Evolutionary conservation across 1,140 invertebrate species (phyloP), one percentile per base, ranked within the genome.

Genomic region (Heterodera carotae): DNA sequence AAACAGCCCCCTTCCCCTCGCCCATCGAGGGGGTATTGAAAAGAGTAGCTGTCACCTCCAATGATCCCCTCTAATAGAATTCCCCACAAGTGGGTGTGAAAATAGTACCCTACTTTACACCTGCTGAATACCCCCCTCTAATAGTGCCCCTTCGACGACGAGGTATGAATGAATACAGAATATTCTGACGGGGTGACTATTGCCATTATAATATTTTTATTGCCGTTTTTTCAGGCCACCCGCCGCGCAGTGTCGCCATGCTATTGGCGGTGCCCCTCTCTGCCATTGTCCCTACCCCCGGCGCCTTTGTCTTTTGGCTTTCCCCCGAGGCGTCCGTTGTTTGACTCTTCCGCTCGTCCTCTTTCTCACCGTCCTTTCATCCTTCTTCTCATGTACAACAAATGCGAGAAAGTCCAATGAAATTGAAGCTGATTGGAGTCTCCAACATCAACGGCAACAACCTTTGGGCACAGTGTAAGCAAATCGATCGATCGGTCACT

Each of bases 341-440:
- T 69, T 69, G 8, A 27, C 6, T 27, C 27, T 15, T 25, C 62
- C 34, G 25, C 56, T 33, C 10, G 48, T n/a, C 34, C 33, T 56
- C 31, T 33, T 25, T 2, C 53, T 29, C 36, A 36, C 6, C 59
- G 27, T 29, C 2, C 43, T 60, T 60, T 27, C 33, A n/a, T 27
- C 62, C 62, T 25, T n/a, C n/a, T 33, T n/a, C 25, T 39, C 25
- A 27, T 22, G 33, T 12, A 64, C 56, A 18, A 34, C 33, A 22
- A 69, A 69, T 71, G 62, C 56, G 4, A 12, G 27, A 34, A 73
- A 73, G 62, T 53, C 71, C 36, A 73, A 60, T 12, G 71, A 73
- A 60, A 73, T 73, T n/a, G 43, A 73, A 29, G 71, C 64, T 5
- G 71, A 73, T 60, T 73, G 71, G 71, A 73, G 29, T 15, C 36